phyloP scores from a whole-genome alignment of 2,888 invertebrate species.

The Alviniconcha strummeri region DNA sequence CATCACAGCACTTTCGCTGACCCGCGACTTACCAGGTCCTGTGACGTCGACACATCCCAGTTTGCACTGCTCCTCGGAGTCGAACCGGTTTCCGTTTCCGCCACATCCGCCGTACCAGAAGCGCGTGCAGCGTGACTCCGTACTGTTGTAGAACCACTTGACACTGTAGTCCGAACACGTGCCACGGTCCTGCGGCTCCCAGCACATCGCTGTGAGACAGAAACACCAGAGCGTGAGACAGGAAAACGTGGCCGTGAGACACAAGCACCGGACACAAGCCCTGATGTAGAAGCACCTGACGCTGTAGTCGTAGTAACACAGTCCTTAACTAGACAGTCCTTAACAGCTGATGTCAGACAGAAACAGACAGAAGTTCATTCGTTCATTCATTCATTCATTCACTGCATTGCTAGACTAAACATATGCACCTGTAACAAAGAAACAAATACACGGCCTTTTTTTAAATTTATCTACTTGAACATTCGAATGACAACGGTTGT shows the following conservation, averaged over 20 bases:
- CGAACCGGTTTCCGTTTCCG: slow-evolving; percentile 78
- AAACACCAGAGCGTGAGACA: background rate
- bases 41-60: slow-evolving; percentile 41
- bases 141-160: slow-evolving; percentile 76
- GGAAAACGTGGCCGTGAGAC: no score
- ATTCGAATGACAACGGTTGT: no score
- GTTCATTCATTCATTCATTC: no score
- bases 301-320: no score
- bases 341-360: no score
- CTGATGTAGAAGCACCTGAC: background rate
- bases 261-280: no score
- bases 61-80: slow-evolving; percentile 47
- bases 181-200: slow-evolving; percentile 47
- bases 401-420: no score
- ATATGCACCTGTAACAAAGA: no score
- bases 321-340: no score
- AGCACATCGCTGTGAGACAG: slow-evolving; percentile 45
- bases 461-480: no score
- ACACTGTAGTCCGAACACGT: slow-evolving; percentile 65
- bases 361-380: no score
- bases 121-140: slow-evolving; percentile 77
- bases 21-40: background rate
- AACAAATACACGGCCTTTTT: no score
- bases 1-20: background rate
- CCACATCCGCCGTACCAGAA: slow-evolving; percentile 81